Base-by-base conservation (phyloP, 2,113 vertebrate species). In the Sebastes schlegelii region DNA sequence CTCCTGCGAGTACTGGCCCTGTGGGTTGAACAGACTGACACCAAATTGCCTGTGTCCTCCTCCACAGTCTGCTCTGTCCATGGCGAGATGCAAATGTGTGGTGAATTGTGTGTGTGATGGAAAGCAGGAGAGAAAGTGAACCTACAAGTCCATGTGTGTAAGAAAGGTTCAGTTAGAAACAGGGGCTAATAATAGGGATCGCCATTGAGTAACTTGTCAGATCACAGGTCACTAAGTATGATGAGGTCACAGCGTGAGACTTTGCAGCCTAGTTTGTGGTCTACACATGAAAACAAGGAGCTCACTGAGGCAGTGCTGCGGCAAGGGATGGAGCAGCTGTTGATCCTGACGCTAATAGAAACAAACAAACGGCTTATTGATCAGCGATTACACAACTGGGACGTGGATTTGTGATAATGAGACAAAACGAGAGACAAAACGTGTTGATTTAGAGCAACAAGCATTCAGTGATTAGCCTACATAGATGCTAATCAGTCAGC, bases 1-100 rank as follows among this genome's bases (percentile, higher is more conserved):
- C 84, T 88, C 76, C 76, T 80, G 86, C 73, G 75, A 46, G 14
- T 45, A 77, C 70, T 73, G 86, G 83, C 87, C 69, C 82, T 65
- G 65, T 87, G 88, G 91, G 90, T 74, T 68, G 79, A 91, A 85
- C 90, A 92, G 91, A 87, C 84, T 88, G 86, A 80, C 77, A 88
- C 82, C 70, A 89, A 90, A 89, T 86, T 84, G 88, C 83, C 70
- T 85, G 88, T 86, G 85, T 89, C 89, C 84, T 91, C 80, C 72
- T 86, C 83, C 82, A 77, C 85, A 86, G 85, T 82, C 89, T 86
- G 79, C 78, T 89, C 21, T 19, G 48, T 86, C 74, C 73, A 26
- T 51, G 70, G 77, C 19, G 2, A 79, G 63, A 84, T 83, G 71
- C 71, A 70, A 80, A 73, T 75, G 60, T 49, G 71, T 52, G 57